A percentile compares a stretch with the other conserved stretches of the same genome.
phyloP scores from a whole-genome alignment of 2,113 vertebrate genomes.

The Thamnaconus septentrionalis region DNA sequence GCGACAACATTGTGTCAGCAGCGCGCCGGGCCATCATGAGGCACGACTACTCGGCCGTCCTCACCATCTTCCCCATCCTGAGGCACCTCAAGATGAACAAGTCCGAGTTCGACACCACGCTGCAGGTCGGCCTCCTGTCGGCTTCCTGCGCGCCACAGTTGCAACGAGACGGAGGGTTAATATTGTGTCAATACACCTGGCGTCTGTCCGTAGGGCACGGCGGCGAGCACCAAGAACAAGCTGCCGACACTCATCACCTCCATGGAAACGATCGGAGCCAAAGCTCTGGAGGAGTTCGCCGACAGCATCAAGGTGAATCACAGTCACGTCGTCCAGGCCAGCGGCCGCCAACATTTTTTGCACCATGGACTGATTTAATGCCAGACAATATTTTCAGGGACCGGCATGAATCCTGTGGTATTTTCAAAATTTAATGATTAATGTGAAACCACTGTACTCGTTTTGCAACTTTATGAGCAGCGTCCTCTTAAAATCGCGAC shows the following conservation, averaged over 20 bases:
- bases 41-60: constrained; percentile 93
- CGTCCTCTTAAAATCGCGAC: no score
- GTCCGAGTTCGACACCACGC: constrained; percentile 91
- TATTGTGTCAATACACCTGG: not conserved
- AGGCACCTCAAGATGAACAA: constrained; percentile 95
- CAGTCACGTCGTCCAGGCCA: not conserved
- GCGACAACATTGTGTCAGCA: constrained; percentile 91
- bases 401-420: no score
- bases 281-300: constrained; percentile 96
- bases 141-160: not conserved
- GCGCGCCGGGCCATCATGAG: constrained; percentile 90
- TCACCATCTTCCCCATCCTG: constrained; percentile 95
- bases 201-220: constrained; percentile 83
- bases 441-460: no score
- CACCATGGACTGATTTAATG: no score
- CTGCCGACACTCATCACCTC: constrained; percentile 93
- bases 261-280: constrained; percentile 95
- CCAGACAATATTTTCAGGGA: no score
- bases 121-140: constrained; percentile 79
- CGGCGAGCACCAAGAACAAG: constrained; percentile 98
- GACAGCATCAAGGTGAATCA: constrained; percentile 93
- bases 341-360: no score
- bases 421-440: no score
- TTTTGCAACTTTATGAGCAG: no score
- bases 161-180: not conserved